A percentile compares a stretch with the other conserved stretches of the same genome.
These are phyloP conservation scores for Nesogale talazaci DNA, from an alignment of 2,113 vertebrate species.

Conservation along the genomic window DNA sequence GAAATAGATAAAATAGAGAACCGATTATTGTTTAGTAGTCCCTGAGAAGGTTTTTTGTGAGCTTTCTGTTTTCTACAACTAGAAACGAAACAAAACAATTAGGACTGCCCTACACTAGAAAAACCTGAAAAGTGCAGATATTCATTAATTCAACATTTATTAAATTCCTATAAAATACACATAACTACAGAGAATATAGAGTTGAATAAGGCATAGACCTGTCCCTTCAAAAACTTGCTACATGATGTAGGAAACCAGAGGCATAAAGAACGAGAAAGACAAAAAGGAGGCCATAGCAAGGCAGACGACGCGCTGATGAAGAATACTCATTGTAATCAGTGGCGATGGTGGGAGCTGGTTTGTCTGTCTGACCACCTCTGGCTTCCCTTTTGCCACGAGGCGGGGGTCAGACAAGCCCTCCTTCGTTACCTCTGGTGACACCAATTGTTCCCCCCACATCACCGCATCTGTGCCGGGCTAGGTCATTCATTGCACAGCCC, in stretches of 20 bases:
- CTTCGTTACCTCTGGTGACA: too few relatives aligned
- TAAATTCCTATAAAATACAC: neutral
- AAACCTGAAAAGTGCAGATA: slow-evolving; percentile 34
- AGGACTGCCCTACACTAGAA: neutral
- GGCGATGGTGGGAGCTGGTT: too few relatives aligned
- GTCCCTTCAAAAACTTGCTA: neutral
- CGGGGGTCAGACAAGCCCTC: too few relatives aligned
- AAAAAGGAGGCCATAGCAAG: neutral
- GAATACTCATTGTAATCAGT: neutral
- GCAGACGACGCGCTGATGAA: neutral
- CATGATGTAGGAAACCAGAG: neutral
- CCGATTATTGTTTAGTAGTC: slow-evolving; percentile 22
- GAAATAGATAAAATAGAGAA: neutral
- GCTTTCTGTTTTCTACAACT: neutral
- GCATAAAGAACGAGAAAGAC: neutral
- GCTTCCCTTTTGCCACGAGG: too few relatives aligned
- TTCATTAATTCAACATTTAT: neutral
- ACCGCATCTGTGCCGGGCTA: too few relatives aligned
- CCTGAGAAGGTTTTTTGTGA: slow-evolving; percentile 8
- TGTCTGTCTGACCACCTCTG: too few relatives aligned
- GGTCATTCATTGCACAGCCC: too few relatives aligned
- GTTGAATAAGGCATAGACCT: neutral
- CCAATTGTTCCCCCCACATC: too few relatives aligned
- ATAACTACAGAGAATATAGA: neutral
- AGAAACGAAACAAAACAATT: neutral